Evolutionary conservation across 2,113 vertebrate species (phyloP).

Genomic region (Orthonyx spaldingii): DNA sequence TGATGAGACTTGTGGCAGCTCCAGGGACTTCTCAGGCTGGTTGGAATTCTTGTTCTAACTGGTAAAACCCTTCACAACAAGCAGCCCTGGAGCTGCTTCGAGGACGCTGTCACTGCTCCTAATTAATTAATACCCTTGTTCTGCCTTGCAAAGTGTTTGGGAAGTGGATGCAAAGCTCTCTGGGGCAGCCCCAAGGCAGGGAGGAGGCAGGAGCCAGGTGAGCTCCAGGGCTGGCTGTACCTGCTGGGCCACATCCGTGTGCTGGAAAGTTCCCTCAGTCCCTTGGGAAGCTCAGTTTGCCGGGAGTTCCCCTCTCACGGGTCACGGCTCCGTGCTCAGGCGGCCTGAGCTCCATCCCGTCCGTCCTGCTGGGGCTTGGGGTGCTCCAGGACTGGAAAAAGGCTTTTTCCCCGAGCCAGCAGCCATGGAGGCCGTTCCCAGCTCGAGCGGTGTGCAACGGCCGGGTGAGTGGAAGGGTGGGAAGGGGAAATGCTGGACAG

Average conservation of each 20-base stretch:
- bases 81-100: background rate
- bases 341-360: background rate
- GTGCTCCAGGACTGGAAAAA: background rate
- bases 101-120: fast-evolving
- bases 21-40: background rate
- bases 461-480: background rate
- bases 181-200: background rate
- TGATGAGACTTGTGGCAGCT: background rate
- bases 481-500: background rate
- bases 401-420: background rate
- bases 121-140: background rate
- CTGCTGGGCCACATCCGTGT: background rate
- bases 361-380: background rate
- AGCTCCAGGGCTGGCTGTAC: background rate
- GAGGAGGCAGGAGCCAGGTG: background rate
- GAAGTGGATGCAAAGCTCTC: background rate
- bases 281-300: background rate
- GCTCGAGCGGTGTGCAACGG: fast-evolving
- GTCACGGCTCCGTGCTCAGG: background rate
- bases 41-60: background rate
- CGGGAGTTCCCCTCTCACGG: background rate
- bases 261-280: background rate
- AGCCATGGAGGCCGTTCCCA: background rate
- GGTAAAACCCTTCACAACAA: background rate
- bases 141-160: background rate